Percentiles rank a stretch among this genome's conserved stretches.
These are phyloP conservation scores for Selenia dentaria DNA, from an alignment of 2,888 invertebrate genomes.

Conservation along the genomic window DNA sequence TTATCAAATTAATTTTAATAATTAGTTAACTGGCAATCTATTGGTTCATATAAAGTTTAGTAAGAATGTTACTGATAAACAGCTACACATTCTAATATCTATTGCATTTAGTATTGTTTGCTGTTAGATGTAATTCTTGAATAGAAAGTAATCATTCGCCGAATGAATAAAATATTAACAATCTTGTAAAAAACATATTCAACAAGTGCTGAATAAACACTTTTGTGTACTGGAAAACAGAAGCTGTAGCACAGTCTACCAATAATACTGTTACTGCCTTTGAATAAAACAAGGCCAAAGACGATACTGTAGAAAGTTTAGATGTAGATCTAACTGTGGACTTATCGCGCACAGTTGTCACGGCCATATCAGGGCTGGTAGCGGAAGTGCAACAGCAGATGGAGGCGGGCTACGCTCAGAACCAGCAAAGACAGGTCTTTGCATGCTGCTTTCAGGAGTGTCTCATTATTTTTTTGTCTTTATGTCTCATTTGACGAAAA, in stretches of 20 bases:
- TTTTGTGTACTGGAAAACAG: too few relatives aligned
- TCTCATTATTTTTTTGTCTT: neutral
- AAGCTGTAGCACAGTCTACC: too few relatives aligned
- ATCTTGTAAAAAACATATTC: too few relatives aligned
- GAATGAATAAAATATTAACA: too few relatives aligned
- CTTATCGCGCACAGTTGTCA: slow-evolving; percentile 87
- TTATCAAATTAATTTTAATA: neutral
- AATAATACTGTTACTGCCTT: too few relatives aligned
- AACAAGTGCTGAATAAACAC: too few relatives aligned
- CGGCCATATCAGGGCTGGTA: slow-evolving; percentile 92
- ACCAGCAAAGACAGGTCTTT: slow-evolving; percentile 81
- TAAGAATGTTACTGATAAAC: neutral
- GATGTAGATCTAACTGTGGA: slow-evolving; percentile 38
- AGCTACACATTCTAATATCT: neutral
- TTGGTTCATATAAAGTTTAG: neutral
- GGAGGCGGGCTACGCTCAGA: slow-evolving; percentile 82
- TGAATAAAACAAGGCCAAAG: too few relatives aligned
- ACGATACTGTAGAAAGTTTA: too few relatives aligned
- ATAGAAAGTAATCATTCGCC: too few relatives aligned
- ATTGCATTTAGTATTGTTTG: too few relatives aligned
- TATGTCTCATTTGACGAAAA: neutral
- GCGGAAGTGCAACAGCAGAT: slow-evolving; percentile 91
- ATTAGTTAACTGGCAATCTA: neutral
- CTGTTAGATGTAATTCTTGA: too few relatives aligned
- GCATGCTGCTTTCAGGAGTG: slow-evolving; percentile 55